Conservation (phyloP, 2,888 invertebrate species). For the Xestia rhomboidea region DNA sequence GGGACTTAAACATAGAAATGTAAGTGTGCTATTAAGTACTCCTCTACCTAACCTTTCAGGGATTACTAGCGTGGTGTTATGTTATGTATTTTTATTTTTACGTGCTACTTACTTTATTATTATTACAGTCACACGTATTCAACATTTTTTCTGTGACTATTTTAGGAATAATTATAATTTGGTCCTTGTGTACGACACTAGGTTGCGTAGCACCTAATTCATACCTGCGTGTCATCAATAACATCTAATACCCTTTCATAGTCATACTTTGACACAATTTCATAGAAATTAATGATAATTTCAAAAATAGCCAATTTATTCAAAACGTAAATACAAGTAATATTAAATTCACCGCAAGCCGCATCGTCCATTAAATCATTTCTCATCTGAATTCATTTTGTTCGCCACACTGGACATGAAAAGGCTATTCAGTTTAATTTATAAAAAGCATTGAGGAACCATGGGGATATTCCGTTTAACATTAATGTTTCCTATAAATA, state of each 20-base stretch:
- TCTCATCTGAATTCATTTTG: conserved; percentile 61
- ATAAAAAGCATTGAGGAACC: conserved; percentile 45
- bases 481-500: conserved; percentile 38
- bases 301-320: conserved; percentile 5
- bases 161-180: background rate
- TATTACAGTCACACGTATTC: background rate
- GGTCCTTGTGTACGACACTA: background rate
- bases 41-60: no score
- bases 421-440: conserved; percentile 58
- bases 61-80: no score
- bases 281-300: background rate
- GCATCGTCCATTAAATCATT: conserved; percentile 62
- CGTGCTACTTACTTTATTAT: background rate
- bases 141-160: no score
- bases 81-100: background rate
- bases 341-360: conserved; percentile 47
- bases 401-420: conserved; percentile 62
- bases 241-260: background rate
- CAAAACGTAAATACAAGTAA: conserved; percentile 33
- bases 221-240: background rate
- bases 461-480: conserved; percentile 37
- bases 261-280: no score
- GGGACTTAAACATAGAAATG: no score
- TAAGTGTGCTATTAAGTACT: no score
- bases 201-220: background rate